phyloP scores from a whole-genome alignment of 2,888 invertebrate species.

The Platycheirus albimanus region DNA sequence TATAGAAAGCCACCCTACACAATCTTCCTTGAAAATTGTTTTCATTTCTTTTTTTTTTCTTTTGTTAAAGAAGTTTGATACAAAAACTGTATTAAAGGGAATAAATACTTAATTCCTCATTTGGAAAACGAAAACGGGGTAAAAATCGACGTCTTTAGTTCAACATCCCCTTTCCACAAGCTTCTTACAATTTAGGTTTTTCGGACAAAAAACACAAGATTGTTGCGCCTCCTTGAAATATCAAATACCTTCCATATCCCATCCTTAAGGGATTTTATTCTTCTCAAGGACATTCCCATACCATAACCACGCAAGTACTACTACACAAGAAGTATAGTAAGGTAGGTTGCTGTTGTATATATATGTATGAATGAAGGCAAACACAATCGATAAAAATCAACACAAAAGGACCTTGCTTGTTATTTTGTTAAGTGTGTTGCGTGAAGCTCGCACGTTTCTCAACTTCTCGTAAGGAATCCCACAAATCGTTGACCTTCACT shows the following conservation, averaged over 20 bases:
- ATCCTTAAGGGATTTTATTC: not conserved
- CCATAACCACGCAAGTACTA: not conserved
- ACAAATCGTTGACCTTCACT: slow-evolving; percentile 59
- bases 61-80: not conserved
- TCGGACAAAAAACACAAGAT: not conserved
- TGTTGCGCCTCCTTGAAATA: slow-evolving; percentile 32
- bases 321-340: too few species aligned
- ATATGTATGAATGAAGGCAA: not conserved
- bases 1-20: slow-evolving; percentile 46
- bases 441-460: slow-evolving; percentile 32
- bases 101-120: slow-evolving; percentile 54
- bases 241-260: not conserved
- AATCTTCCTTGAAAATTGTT: slow-evolving; percentile 51
- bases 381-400: slow-evolving; percentile 45
- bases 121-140: slow-evolving; percentile 10
- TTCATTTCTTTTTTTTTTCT: slow-evolving; percentile 37
- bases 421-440: slow-evolving; percentile 42
- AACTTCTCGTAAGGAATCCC: slow-evolving; percentile 37
- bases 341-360: too few species aligned
- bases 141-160: slow-evolving; percentile 6
- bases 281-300: slow-evolving; percentile 8
- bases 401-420: slow-evolving; percentile 28
- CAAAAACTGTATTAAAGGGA: slow-evolving; percentile 8
- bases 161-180: too few species aligned
- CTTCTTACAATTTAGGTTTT: not conserved